Evolutionary conservation across 2,888 invertebrate genomes (phyloP).

Genomic region (Rotaria magnacalcarata): DNA sequence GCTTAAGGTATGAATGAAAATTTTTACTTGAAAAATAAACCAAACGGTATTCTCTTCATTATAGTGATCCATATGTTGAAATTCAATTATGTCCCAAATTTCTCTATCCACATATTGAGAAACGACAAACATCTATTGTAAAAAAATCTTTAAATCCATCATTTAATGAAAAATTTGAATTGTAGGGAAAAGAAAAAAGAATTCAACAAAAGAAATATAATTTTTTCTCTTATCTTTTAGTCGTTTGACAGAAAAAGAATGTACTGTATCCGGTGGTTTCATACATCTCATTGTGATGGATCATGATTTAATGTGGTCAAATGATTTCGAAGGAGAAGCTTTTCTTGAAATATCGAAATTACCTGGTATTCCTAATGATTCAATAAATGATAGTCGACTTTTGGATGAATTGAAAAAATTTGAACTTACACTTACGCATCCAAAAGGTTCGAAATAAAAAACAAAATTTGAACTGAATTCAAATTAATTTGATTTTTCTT

Average conservation of each 20-base stretch:
- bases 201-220: too few relatives aligned
- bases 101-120: constrained; percentile 34
- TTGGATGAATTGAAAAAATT: constrained; percentile 39
- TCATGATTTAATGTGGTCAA: constrained; percentile 87
- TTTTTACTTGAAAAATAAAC: neutral
- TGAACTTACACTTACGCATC: neutral
- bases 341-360: constrained; percentile 64
- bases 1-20: constrained; percentile 58
- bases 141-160: constrained; percentile 88
- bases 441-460: neutral
- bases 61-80: constrained; percentile 45
- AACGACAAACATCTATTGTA: constrained; percentile 70
- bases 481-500: neutral
- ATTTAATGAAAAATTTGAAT: constrained; percentile 94
- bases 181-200: constrained; percentile 66
- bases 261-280: constrained; percentile 70
- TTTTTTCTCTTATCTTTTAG: constrained; percentile 59
- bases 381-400: constrained; percentile 35
- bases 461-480: neutral
- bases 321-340: constrained; percentile 94
- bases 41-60: neutral
- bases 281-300: constrained; percentile 92
- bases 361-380: neutral
- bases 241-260: constrained; percentile 75
- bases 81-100: constrained; percentile 38